These are phyloP conservation scores for Drosophila nigromelanica DNA, from an alignment of 1,140 invertebrate species.

Conservation along the genomic window DNA sequence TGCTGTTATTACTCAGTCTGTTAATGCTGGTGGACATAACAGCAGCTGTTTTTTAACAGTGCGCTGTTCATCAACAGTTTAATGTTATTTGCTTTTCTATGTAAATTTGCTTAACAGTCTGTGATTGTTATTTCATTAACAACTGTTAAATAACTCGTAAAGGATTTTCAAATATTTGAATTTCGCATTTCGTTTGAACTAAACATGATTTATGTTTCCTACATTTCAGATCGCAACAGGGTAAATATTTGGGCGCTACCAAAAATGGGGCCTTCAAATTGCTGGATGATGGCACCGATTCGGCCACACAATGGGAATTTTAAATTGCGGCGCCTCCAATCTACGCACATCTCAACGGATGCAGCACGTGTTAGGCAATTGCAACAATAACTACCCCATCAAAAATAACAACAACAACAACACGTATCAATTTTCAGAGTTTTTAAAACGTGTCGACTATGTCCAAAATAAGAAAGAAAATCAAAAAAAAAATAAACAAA, in stretches of 20 bases:
- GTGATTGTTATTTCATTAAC: neutral
- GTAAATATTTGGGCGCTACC: slow-evolving; percentile 94
- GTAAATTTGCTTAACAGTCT: neutral
- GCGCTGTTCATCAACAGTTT: neutral
- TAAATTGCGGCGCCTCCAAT: slow-evolving; percentile 85
- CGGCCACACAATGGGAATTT: slow-evolving; percentile 97
- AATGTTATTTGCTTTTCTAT: neutral
- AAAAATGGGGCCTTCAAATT: slow-evolving; percentile 97
- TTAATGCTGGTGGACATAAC: neutral
- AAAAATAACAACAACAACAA: slow-evolving; percentile 40
- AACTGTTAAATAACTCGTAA: neutral
- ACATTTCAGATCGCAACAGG: slow-evolving; percentile 84
- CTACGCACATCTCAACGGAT: neutral
- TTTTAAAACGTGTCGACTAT: slow-evolving; percentile 38
- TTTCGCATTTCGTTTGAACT: neutral
- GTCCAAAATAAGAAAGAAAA: slow-evolving; percentile 20
- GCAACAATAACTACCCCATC: neutral
- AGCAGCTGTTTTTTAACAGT: neutral
- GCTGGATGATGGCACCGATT: slow-evolving; percentile 90
- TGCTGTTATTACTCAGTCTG: neutral
- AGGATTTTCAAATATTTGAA: neutral
- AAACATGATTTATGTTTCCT: neutral
- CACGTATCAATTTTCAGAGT: slow-evolving; percentile 40
- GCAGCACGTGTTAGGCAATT: slow-evolving; percentile 22
- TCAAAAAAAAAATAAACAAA: slow-evolving; percentile 15